Conservation (phyloP, 2,113 vertebrate genomes). For the Grus americana region DNA sequence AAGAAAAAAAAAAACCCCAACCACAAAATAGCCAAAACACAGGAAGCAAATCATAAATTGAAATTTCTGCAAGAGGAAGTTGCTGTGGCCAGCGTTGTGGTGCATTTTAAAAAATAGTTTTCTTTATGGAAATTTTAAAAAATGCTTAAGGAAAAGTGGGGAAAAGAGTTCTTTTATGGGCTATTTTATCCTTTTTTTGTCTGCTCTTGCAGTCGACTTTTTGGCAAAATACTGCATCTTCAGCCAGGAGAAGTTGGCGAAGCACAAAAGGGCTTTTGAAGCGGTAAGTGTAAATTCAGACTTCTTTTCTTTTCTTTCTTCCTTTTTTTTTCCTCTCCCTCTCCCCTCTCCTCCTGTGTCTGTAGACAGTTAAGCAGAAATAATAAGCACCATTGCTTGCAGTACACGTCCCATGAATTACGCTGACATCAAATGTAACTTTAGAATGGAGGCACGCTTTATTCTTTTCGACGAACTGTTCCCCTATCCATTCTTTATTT, state of each 20-base stretch:
- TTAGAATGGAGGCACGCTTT: conserved; percentile 80
- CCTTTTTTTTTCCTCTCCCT: conserved; percentile 58
- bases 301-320: conserved; percentile 77
- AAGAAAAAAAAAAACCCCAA: not conserved
- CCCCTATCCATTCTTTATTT: conserved; percentile 79
- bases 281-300: conserved; percentile 86
- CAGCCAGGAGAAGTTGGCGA: conserved; percentile 87
- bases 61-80: conserved; percentile 24
- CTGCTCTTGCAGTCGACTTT: conserved; percentile 86
- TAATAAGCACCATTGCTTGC: conserved; percentile 76
- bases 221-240: conserved; percentile 93
- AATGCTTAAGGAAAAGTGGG: conserved; percentile 44
- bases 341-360: conserved; percentile 75
- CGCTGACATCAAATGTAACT: conserved; percentile 80
- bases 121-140: conserved; percentile 46
- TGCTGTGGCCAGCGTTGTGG: not conserved
- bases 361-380: conserved; percentile 76
- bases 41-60: not conserved
- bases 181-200: conserved; percentile 67
- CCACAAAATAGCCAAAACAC: not conserved
- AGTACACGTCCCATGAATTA: conserved; percentile 77
- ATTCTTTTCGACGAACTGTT: conserved; percentile 76
- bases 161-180: conserved; percentile 51
- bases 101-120: not conserved
- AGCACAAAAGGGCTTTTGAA: conserved; percentile 94